Conservation (phyloP, 1,140 invertebrate genomes). For the Achroia grisella region DNA sequence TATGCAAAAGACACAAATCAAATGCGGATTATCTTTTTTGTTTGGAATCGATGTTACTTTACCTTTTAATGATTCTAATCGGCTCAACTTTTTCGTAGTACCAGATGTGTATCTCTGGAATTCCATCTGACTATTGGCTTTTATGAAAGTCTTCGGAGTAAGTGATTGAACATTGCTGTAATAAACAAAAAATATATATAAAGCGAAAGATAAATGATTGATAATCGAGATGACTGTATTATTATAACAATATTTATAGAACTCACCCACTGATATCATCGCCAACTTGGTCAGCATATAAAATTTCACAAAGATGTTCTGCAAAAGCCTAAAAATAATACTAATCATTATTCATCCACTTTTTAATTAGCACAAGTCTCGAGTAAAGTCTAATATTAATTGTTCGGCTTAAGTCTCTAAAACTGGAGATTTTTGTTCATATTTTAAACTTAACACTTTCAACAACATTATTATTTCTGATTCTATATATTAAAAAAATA, state of each 20-base stretch:
- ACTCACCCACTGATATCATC: slow-evolving; percentile 50
- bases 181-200: background rate
- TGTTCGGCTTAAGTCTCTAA: background rate
- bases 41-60: too few relatives aligned
- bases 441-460: too few relatives aligned
- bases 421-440: too few relatives aligned
- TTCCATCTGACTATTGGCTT: slow-evolving; percentile 90
- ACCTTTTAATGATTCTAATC: slow-evolving; percentile 82
- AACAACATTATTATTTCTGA: too few relatives aligned
- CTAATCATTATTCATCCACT: background rate
- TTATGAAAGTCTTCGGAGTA: slow-evolving; percentile 92
- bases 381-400: slow-evolving; percentile 2
- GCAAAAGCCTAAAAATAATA: slow-evolving; percentile 48
- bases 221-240: too few relatives aligned
- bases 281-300: slow-evolving; percentile 60
- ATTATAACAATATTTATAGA: too few relatives aligned
- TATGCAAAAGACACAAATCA: too few relatives aligned
- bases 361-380: background rate
- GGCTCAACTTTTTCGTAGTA: slow-evolving; percentile 75
- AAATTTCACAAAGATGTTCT: slow-evolving; percentile 57
- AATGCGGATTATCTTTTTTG: too few relatives aligned
- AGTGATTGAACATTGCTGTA: slow-evolving; percentile 73
- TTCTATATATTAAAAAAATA: too few relatives aligned
- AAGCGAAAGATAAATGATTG: too few relatives aligned
- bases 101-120: slow-evolving; percentile 71